A percentile compares a stretch with the other conserved stretches of the same genome.
Evolutionary conservation across 2,113 vertebrate genomes (phyloP).

Genomic region (Mus pahari): DNA sequence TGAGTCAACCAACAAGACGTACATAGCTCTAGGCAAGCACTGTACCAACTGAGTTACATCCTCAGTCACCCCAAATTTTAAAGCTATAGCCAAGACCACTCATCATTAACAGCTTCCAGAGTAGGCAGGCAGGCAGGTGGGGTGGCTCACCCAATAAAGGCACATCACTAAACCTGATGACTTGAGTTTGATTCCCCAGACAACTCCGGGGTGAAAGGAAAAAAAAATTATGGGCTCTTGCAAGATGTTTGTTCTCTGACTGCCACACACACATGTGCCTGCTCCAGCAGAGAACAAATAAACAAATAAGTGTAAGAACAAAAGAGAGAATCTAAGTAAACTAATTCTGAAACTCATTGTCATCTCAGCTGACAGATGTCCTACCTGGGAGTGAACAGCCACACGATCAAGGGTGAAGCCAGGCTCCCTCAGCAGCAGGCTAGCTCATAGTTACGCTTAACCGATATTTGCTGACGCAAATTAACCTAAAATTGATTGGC

Average conservation of each 20-base stretch:
- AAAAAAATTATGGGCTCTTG: not conserved
- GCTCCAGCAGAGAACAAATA: not conserved
- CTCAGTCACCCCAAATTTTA: not conserved
- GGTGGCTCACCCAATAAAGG: not conserved
- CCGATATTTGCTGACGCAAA: not conserved
- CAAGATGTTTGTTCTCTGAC: not conserved
- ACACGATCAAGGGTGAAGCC: not conserved
- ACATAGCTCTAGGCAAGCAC: not conserved
- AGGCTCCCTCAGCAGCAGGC: not conserved
- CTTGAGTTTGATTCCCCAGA: not conserved
- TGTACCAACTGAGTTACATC: not conserved
- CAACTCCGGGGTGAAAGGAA: not conserved
- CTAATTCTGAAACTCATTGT: not conserved
- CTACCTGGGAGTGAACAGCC: not conserved
- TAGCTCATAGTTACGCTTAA: not conserved
- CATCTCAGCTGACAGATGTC: conserved; percentile 2
- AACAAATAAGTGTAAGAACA: not conserved
- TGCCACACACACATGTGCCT: not conserved
- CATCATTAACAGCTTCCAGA: conserved; percentile 9
- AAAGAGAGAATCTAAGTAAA: not conserved
- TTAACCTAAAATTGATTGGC: not conserved
- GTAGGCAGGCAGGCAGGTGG: not conserved
- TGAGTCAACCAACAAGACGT: not conserved
- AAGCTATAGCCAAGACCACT: not conserved
- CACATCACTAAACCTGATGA: not conserved